Percentiles rank a stretch among this genome's conserved stretches.
These are phyloP conservation scores for Beroe forskalii DNA, from an alignment of 37 sponge, comb jelly and placozoan genomes.

Conservation along the genomic window DNA sequence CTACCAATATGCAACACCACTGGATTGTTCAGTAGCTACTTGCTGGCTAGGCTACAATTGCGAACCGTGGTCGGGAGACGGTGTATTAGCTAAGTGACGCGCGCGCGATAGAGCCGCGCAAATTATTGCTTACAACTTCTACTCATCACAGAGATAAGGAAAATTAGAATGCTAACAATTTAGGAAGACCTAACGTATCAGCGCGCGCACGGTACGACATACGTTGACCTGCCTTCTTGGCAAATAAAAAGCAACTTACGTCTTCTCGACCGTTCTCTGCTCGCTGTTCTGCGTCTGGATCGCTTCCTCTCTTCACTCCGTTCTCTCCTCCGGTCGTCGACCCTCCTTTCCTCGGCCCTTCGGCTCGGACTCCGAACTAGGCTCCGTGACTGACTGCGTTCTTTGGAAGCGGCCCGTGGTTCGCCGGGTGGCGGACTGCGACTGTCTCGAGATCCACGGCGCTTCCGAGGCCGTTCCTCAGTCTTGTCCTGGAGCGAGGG, in stretches of 20 bases:
- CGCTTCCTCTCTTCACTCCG: constrained; percentile 56
- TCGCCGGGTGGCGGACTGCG: not conserved
- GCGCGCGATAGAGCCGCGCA: not conserved
- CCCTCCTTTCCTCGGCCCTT: not conserved
- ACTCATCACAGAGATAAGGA: not conserved
- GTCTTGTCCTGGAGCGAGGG: constrained; percentile 26
- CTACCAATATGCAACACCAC: too few relatives aligned
- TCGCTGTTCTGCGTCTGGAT: not conserved
- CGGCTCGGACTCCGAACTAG: constrained; percentile 8
- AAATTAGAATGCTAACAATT: not conserved
- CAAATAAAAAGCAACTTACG: too few relatives aligned
- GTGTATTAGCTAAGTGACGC: too few relatives aligned
- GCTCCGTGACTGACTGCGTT: constrained; percentile 3
- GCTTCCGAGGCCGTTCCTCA: not conserved
- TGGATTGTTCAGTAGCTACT: too few relatives aligned
- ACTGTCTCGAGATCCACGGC: constrained; percentile 11
- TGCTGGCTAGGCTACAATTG: too few relatives aligned
- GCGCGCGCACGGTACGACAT: too few relatives aligned
- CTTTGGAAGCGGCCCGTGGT: not conserved
- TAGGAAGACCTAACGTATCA: not conserved
- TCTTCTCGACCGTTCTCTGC: not conserved
- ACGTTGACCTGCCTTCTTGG: too few relatives aligned
- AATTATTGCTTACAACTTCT: not conserved
- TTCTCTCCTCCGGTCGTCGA: constrained; percentile 37
- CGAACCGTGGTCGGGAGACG: too few relatives aligned